Percentiles rank a stretch among this genome's conserved stretches.
These are phyloP conservation scores for Bombus polaris DNA, from an alignment of 1,140 invertebrate species.

Conservation along the genomic window DNA sequence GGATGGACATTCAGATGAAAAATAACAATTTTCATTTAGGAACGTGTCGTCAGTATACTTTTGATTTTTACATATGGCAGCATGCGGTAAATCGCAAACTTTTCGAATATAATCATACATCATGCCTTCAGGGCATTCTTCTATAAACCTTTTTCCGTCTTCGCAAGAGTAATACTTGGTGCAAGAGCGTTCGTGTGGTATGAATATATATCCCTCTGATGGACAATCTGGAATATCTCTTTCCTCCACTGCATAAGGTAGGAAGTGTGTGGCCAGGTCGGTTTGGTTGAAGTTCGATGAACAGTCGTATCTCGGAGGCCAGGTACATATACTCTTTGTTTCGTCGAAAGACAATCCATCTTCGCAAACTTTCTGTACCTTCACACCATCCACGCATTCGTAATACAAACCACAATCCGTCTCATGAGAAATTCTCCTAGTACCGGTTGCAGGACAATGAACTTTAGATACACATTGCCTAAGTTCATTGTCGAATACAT, in stretches of 20 bases:
- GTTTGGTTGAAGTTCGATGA: no score
- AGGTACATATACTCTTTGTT: background rate
- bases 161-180: conserved; percentile 83
- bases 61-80: no score
- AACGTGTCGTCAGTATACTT: no score
- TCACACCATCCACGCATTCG: conserved; percentile 60
- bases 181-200: conserved; percentile 81
- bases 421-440: background rate
- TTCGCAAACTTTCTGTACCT: conserved; percentile 68
- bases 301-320: background rate
- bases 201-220: background rate
- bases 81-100: conserved; percentile 75
- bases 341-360: conserved; percentile 76
- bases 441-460: background rate
- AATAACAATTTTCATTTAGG: fast-evolving
- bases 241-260: background rate
- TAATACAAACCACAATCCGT: conserved; percentile 72
- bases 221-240: background rate
- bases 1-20: no score
- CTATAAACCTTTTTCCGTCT: conserved; percentile 77
- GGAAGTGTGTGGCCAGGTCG: no score
- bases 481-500: conserved; percentile 81
- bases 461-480: conserved; percentile 76
- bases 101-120: conserved; percentile 82
- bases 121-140: conserved; percentile 77